Base-by-base conservation (phyloP, 2,888 invertebrate genomes). In the Eugnorisma glareosa region DNA sequence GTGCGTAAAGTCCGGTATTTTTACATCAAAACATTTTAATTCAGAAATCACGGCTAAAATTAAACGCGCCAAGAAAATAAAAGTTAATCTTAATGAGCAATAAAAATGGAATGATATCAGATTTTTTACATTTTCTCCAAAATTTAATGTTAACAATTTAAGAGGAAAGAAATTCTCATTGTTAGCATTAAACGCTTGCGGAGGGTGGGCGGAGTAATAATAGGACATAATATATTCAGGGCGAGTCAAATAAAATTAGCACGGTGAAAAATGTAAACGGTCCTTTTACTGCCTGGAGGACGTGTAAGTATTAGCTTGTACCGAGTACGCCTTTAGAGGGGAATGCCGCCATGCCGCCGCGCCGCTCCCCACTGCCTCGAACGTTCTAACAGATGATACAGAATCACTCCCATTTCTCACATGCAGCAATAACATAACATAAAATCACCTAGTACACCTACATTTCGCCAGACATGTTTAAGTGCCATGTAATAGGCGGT, bases 241-340 rank as follows among this genome's bases (percentile, higher is more conserved):
- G 92, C 91, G 94, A 96, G 96, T 95, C 95, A 96, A 96, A 96
- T 96, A 96, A 96, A 96, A 96, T 96, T 96, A 96, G 96, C 94
- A 95, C 96, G 95, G 94, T 95, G 95, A 96, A 96, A 96, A 96
- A 96, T 96, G 95, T 96, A 95, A 96, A 96, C 95, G 96, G 93
- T 92, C 92, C 92, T 94, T 95, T 96, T 95, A 95, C 93, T 93
- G 94, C 92, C 92, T 92, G 88, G 91, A 94, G 94, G 92, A 96
- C 96, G 95, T 95, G 96, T 94, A 94, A 93, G 95, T 92, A 95
- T 95, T 93, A 93, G 92, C 90, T 88, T 89, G 90, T 90, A 90
- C 88, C 72, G 86, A 88, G 89, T 82, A 90, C 92, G 89, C 89
- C 89, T 89, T 91, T 92, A 87, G 90, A 90, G 89, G 89, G 76